Base-by-base conservation (phyloP, 2,797 vertebrate genomes). In the Siniperca obscura region DNA sequence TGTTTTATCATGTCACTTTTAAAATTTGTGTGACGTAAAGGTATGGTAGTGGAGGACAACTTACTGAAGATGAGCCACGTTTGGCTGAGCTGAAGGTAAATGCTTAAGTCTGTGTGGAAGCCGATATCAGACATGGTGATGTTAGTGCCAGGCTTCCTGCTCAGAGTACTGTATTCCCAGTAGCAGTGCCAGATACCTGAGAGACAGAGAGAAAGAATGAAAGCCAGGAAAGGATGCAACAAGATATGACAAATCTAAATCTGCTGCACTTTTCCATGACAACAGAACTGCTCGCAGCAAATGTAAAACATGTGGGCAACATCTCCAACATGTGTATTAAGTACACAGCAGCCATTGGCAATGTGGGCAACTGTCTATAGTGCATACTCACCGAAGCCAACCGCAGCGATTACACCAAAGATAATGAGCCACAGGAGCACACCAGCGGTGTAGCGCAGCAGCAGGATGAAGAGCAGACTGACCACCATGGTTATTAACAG, bases 21-120 rank as follows among this genome's bases (percentile, higher is more conserved):
- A 7, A 65, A 30, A 30, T 30, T 30, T 30, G 21, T 34, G 27
- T 52, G 12, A 34, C n/a, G 27, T 70, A 55, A 80, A 60, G 22
- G 14, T 25, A 11, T 3, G 16, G 19, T 1, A 10, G 42, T 7
- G 44, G 21, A 57, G 60, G 57, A 62, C 7, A 55, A 86, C 98
- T 94, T 95, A 99, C 98, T 96, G 94, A 99, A 96, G 70, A 96
- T 86, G 70, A 99, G 94, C 98, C 98, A 99, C 5, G 97, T 98
- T 88, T 99, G 97, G 77, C 96, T 97, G 92, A 98, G 95, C 76
- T 96, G 94, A 78, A 99, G 95, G 88, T 98, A 98, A 83, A 97
- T 90, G 71, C 94, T 94, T 92, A 99, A 95, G 91, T 98, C 96
- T 9, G 96, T 96, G 92, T 98, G 97, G 89, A 99, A 96, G 77